Evolutionary conservation across 2,888 invertebrate genomes (phyloP).

Genomic region (Gastracanthus pulcherrimus): DNA sequence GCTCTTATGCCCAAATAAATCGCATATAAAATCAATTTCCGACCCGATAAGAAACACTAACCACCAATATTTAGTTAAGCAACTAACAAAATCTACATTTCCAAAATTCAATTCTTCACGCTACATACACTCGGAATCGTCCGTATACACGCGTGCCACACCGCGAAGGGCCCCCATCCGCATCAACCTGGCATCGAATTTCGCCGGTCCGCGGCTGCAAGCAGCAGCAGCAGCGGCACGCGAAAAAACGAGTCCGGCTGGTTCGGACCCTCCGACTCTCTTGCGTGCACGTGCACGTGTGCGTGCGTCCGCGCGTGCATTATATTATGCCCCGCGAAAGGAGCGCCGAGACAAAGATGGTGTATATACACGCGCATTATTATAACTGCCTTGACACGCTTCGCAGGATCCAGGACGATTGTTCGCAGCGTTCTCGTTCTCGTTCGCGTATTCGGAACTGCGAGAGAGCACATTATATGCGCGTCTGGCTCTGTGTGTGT

Average conservation of each 20-base stretch:
- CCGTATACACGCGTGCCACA: no score
- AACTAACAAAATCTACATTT: no score
- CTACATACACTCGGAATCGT: no score
- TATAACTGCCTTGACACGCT: slow-evolving; percentile 43
- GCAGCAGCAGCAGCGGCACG: not conserved
- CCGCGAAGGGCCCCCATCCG: not conserved
- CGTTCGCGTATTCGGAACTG: not conserved
- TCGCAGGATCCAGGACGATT: slow-evolving; percentile 31
- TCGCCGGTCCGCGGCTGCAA: no score
- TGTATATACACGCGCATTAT: not conserved
- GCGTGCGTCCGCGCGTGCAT: not conserved
- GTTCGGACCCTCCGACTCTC: not conserved
- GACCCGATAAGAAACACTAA: no score
- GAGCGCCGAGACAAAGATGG: not conserved
- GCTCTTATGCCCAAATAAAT: no score
- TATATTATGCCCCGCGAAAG: not conserved
- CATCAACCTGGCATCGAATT: not conserved
- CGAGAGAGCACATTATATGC: no score
- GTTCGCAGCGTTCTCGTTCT: not conserved
- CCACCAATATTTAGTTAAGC: no score
- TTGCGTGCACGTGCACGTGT: not conserved
- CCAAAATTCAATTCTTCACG: no score
- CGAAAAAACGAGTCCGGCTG: not conserved
- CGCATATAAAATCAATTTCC: no score
- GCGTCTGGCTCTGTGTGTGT: no score